Conservation (phyloP, 1,140 invertebrate species). For the Eriosoma lanigerum region DNA sequence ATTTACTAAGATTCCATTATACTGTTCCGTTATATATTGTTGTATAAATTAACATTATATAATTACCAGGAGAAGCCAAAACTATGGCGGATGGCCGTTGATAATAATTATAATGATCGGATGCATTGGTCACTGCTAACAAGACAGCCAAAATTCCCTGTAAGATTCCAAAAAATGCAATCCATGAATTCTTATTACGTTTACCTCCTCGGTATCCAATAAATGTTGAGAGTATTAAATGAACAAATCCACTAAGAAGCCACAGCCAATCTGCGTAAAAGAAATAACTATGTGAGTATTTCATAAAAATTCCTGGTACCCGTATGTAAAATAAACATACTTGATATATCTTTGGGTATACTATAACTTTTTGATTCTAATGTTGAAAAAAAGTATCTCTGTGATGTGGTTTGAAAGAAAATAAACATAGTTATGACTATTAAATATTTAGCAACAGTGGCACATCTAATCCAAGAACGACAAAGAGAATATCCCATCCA, state of each 20-base stretch:
- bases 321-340: background rate
- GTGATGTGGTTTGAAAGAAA: slow-evolving; percentile 33
- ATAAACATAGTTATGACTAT: background rate
- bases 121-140: slow-evolving; percentile 20
- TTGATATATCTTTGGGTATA: slow-evolving; percentile 39
- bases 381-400: slow-evolving; percentile 41
- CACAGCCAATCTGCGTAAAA: slow-evolving; percentile 50
- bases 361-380: slow-evolving; percentile 36
- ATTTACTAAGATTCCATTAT: background rate
- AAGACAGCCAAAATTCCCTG: slow-evolving; percentile 43
- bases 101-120: slow-evolving; percentile 18
- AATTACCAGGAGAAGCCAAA: slow-evolving; percentile 33
- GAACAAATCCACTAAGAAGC: slow-evolving; percentile 50
- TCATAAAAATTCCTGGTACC: too few species aligned
- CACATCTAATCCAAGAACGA: slow-evolving; percentile 47
- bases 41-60: background rate
- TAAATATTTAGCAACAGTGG: slow-evolving; percentile 40
- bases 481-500: slow-evolving; percentile 33
- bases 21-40: background rate
- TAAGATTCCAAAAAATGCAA: slow-evolving; percentile 47
- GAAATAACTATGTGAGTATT: background rate
- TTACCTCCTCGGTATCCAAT: slow-evolving; percentile 52
- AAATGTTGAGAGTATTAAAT: slow-evolving; percentile 45
- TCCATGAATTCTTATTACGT: slow-evolving; percentile 49
- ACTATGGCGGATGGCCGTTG: slow-evolving; percentile 33